Conservation (phyloP, 2,888 invertebrate genomes). For the Muscina levida region DNA sequence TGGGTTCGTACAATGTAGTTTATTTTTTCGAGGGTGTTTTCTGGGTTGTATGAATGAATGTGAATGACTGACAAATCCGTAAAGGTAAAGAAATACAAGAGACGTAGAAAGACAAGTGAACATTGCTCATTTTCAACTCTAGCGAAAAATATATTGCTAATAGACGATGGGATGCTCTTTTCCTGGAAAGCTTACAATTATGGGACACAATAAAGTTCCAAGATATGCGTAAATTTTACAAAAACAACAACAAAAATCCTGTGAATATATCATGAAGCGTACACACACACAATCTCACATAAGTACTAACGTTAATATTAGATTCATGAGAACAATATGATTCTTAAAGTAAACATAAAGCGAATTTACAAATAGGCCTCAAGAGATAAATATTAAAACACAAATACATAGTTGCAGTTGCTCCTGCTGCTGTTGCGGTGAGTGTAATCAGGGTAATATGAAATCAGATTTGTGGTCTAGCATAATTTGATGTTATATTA, state of each 20-base stretch:
- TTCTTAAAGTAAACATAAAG: constrained; percentile 18
- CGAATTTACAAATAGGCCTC: constrained; percentile 30
- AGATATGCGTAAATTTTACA: constrained; percentile 36
- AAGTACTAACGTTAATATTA: too few species aligned
- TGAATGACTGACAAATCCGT: constrained; percentile 21
- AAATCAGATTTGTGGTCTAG: constrained; percentile 18
- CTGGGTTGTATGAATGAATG: constrained; percentile 63
- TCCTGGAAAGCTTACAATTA: too few species aligned
- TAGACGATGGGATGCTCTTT: constrained; percentile 46
- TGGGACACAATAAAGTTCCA: not conserved
- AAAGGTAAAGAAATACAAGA: constrained; percentile 25
- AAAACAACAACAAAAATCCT: constrained; percentile 37
- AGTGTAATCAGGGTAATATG: not conserved
- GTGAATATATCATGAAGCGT: not conserved
- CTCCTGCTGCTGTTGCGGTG: not conserved
- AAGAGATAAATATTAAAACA: constrained; percentile 21
- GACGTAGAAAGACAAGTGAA: not conserved
- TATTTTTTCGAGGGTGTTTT: constrained; percentile 48
- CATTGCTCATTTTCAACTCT: constrained; percentile 14
- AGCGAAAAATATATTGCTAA: not conserved
- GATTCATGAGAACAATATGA: not conserved
- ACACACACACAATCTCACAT: not conserved
- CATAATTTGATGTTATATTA: too few species aligned
- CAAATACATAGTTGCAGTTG: not conserved
- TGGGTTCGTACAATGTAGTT: constrained; percentile 17